Evolutionary conservation across 2,888 invertebrate genomes (phyloP).

Genomic region (Pycnomerus fuliginosus): DNA sequence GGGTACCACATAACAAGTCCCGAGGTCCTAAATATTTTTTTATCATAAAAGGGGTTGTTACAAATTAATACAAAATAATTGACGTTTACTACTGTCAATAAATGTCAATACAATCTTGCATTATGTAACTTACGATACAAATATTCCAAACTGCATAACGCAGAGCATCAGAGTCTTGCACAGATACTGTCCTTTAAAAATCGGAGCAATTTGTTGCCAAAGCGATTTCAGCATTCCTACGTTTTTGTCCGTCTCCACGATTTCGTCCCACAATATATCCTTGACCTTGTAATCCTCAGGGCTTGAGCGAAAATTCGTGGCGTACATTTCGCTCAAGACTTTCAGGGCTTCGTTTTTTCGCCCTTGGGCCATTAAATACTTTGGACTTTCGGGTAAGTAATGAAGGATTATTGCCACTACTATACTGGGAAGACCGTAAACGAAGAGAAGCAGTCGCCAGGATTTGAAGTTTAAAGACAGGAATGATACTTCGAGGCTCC

Average conservation of each 20-base stretch:
- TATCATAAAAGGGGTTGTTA: slow-evolving; percentile 1
- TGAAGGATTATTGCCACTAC: slow-evolving; percentile 39
- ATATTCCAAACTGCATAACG: slow-evolving; percentile 50
- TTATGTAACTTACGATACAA: slow-evolving; percentile 44
- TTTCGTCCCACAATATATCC: slow-evolving; percentile 42
- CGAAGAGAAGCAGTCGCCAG: slow-evolving; percentile 48
- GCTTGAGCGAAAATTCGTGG: slow-evolving; percentile 43
- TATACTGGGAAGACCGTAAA: slow-evolving; percentile 47
- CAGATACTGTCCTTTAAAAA: slow-evolving; percentile 43
- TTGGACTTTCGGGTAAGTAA: slow-evolving; percentile 52
- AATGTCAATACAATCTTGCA: slow-evolving; percentile 2
- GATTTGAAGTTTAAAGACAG: slow-evolving; percentile 51
- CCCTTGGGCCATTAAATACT: slow-evolving; percentile 47
- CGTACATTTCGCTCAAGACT: slow-evolving; percentile 45
- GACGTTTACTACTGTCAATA: too few relatives aligned
- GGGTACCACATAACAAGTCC: slow-evolving; percentile 64
- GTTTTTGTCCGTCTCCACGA: slow-evolving; percentile 25
- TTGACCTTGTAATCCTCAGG: slow-evolving; percentile 43
- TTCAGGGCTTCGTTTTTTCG: slow-evolving; percentile 42
- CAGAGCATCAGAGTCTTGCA: slow-evolving; percentile 49
- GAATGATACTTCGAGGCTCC: slow-evolving; percentile 52
- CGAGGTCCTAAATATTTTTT: slow-evolving; percentile 51
- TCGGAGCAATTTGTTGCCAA: slow-evolving; percentile 49
- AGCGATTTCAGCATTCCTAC: slow-evolving; percentile 39
- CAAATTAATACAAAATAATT: slow-evolving; percentile 4